Conservation (phyloP, 1,140 invertebrate species). For the Mylabris phalerata region DNA sequence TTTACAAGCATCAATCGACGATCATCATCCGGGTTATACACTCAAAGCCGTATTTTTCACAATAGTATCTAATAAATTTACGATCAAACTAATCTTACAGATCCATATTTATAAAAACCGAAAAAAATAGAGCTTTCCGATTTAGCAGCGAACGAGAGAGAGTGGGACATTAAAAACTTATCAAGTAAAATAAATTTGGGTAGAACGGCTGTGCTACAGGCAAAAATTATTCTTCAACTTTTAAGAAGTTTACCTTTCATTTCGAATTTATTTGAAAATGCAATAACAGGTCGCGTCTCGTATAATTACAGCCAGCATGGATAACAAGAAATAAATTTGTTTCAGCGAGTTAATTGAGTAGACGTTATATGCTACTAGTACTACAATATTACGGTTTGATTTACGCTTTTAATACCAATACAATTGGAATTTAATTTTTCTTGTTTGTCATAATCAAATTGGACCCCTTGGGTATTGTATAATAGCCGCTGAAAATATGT, state of each 20-base stretch:
- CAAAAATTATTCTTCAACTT: constrained; percentile 14
- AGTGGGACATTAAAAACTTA: no score
- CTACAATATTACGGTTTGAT: no score
- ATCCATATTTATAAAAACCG: neutral
- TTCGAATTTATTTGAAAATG: constrained; percentile 16
- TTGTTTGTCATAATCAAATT: no score
- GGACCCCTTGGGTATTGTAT: no score
- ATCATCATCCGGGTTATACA: no score
- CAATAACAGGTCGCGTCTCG: constrained; percentile 6
- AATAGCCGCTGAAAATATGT: no score
- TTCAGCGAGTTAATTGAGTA: constrained; percentile 9
- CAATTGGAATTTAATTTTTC: no score
- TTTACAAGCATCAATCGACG: no score
- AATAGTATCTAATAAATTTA: constrained; percentile 10
- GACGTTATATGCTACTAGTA: constrained; percentile 3
- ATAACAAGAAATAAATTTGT: constrained; percentile 15
- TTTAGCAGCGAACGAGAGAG: no score
- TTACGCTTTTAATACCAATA: no score
- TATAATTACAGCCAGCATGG: constrained; percentile 5
- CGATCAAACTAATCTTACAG: constrained; percentile 12
- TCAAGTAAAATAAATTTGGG: constrained; percentile 4
- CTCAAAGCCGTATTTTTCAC: no score
- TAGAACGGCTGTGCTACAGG: neutral
- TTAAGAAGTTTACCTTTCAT: constrained; percentile 17
- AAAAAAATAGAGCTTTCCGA: no score